phyloP scores from a whole-genome alignment of 2,888 invertebrate genomes.

The Cataglyphis altisquamis region DNA sequence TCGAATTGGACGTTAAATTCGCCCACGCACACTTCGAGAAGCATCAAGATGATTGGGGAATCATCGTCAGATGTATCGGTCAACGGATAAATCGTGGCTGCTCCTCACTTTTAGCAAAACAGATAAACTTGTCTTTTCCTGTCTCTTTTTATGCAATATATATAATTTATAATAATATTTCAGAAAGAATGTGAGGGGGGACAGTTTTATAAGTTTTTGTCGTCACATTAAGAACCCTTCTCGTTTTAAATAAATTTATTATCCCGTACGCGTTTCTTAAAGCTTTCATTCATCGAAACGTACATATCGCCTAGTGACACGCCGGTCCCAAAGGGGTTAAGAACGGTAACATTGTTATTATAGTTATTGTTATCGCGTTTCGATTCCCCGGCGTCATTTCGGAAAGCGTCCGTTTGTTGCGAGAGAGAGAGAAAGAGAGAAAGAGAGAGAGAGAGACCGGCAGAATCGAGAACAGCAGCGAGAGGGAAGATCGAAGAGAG shows the following conservation, averaged over 20 bases:
- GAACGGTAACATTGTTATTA: conserved; percentile 65
- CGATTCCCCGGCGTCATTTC: conserved; percentile 71
- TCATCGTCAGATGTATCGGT: not conserved
- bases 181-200: not conserved
- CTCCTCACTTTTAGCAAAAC: not conserved
- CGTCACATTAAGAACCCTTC: not conserved
- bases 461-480: conserved; percentile 23
- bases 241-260: not conserved
- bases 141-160: not conserved
- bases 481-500: conserved; percentile 43
- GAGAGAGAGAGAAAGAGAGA: conserved; percentile 51
- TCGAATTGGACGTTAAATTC: conserved; percentile 21
- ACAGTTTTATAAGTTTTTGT: not conserved
- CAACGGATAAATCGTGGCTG: not conserved
- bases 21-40: conserved; percentile 11
- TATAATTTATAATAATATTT: conserved; percentile 11
- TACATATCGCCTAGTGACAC: conserved; percentile 50
- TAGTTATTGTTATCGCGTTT: conserved; percentile 72
- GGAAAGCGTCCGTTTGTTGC: conserved; percentile 36
- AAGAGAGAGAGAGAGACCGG: conserved; percentile 1
- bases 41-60: conserved; percentile 10
- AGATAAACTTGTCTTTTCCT: not conserved
- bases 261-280: conserved; percentile 8
- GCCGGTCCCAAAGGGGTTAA: conserved; percentile 68
- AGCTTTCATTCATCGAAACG: conserved; percentile 14